Base-by-base conservation (phyloP, 2,113 vertebrate species). In the Chitala chitala region DNA sequence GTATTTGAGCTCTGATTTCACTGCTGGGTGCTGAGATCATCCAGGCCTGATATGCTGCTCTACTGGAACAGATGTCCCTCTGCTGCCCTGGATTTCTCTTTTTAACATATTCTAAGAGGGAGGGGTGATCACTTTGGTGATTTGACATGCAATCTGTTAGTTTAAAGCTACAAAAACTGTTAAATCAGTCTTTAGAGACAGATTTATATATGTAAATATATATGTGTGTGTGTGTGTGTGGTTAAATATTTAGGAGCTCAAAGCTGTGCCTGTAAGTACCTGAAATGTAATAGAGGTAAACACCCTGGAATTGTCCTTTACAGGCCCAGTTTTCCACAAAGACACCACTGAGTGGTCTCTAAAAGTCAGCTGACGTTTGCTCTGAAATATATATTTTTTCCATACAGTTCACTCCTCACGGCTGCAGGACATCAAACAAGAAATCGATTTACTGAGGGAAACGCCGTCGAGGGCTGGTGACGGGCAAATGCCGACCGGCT, bases 381-480 rank as follows among this genome's bases (percentile, higher is more conserved):
- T 68, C 64, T 68, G 20, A 48, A 46, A 68, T 48, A 38, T n/a
- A n/a, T 24, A 48, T 68, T 46, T 38, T 42, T 26, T 22, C n/a
- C 22, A n/a, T n/a, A n/a, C n/a, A n/a, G n/a, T 68, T 20, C 12
- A 26, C 42, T 68, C 40, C 64, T 46, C 12, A n/a, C 40, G 22
- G 40, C 5, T 44, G n/a, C 9, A 29, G 15, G 24, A 66, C 40
- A 68, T 46, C 38, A 68, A 68, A 51, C 1, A 51, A 68, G 22
- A 17, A 44, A 68, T 68, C 22, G 42, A 68, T 68, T 46, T 68
- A 46, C 64, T 48, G 40, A 46, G 24, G 15, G 64, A 68, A 68
- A 46, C 26, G 40, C 4, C 46, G 64, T 68, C 64, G 46, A 13
- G 64, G 42, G n/a, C 26, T 13, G 40, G 64, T 46, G 42, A 68